These are phyloP conservation scores for Drosophila saltans DNA, from an alignment of 1,140 invertebrate species.

Conservation along the genomic window DNA sequence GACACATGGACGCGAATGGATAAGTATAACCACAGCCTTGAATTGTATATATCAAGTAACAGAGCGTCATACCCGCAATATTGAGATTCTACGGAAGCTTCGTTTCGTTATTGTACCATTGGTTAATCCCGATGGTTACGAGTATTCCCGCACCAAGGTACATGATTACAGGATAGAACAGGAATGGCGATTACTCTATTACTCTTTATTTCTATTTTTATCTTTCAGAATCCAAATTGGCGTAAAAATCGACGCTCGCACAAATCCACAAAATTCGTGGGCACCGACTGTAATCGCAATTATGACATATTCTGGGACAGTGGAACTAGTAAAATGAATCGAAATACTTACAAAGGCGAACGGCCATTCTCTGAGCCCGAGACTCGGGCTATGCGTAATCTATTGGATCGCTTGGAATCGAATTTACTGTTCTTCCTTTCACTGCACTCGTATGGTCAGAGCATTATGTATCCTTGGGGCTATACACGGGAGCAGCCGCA, in stretches of 20 bases:
- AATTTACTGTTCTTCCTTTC: constrained; percentile 87
- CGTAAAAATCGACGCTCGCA: constrained; percentile 84
- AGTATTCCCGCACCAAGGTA: constrained; percentile 75
- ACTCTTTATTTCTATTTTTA: neutral
- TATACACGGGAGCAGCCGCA: constrained; percentile 83
- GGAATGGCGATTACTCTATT: too few relatives aligned
- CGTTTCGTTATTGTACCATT: constrained; percentile 87
- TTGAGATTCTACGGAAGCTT: constrained; percentile 84
- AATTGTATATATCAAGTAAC: constrained; percentile 87
- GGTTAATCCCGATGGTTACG: constrained; percentile 85
- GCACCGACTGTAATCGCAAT: constrained; percentile 88
- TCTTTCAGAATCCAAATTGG: constrained; percentile 84
- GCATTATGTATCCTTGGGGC: constrained; percentile 86
- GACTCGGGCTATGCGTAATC: constrained; percentile 86
- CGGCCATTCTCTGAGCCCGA: constrained; percentile 91
- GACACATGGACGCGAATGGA: constrained; percentile 89
- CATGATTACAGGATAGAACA: too few relatives aligned
- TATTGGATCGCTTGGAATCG: constrained; percentile 84
- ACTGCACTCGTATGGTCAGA: constrained; percentile 88
- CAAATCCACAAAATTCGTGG: constrained; percentile 84
- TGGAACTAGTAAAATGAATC: constrained; percentile 85
- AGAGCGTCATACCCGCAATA: constrained; percentile 78
- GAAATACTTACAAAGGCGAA: constrained; percentile 88
- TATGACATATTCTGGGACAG: constrained; percentile 88
- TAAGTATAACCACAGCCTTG: constrained; percentile 85